Evolutionary conservation across 2,113 vertebrate genomes (phyloP).

Genomic region (Hystrix brachyura): DNA sequence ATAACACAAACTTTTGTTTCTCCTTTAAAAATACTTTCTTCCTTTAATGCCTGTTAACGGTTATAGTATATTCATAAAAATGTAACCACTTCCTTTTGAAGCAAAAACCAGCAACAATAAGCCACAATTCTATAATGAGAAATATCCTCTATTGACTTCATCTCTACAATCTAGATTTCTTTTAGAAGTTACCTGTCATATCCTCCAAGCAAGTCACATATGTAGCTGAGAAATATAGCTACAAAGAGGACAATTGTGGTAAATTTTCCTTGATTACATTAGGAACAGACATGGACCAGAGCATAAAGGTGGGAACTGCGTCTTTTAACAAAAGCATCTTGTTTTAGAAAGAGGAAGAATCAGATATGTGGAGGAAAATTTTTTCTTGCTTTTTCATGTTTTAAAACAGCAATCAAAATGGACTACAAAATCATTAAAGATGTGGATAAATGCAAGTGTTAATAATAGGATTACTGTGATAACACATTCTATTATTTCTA

Average conservation of each 20-base stretch:
- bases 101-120: not conserved
- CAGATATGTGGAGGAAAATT: conserved; percentile 11
- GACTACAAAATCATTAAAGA: not conserved
- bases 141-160: not conserved
- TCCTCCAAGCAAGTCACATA: conserved; percentile 77
- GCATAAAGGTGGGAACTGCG: not conserved
- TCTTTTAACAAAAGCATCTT: conserved; percentile 47
- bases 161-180: conserved; percentile 65
- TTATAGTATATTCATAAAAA: not conserved
- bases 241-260: not conserved
- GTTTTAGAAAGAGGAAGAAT: not conserved
- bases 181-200: conserved; percentile 63
- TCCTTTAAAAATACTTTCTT: not conserved
- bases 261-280: conserved; percentile 58
- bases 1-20: not conserved
- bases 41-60: not conserved
- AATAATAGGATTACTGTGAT: not conserved
- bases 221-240: conserved; percentile 78
- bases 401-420: not conserved
- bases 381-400: conserved; percentile 63
- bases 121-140: not conserved
- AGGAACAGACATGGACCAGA: conserved; percentile 55
- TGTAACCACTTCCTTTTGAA: not conserved
- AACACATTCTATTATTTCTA: not conserved
- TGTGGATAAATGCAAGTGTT: not conserved